Conservation (phyloP, 2,113 vertebrate species). For the Pogonocichla stellata region DNA sequence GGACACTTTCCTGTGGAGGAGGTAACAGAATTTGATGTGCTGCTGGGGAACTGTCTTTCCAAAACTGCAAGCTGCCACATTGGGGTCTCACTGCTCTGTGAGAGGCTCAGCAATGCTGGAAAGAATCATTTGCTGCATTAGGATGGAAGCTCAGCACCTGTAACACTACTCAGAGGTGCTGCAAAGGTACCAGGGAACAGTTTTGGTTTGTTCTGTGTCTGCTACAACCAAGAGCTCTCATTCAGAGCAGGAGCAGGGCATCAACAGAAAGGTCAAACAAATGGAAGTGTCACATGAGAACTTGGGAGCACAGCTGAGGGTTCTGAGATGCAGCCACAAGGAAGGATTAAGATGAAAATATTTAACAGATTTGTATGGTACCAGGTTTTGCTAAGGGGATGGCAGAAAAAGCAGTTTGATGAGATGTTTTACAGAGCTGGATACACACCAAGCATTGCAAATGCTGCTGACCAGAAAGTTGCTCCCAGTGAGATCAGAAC, state of each 20-base stretch:
- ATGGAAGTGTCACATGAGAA: rapidly evolving
- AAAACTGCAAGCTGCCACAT: rapidly evolving
- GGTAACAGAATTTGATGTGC: not conserved
- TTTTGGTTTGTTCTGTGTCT: not conserved
- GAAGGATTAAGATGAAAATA: not conserved
- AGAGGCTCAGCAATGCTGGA: not conserved
- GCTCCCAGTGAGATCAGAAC: not conserved
- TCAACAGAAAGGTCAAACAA: not conserved
- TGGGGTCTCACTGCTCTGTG: not conserved
- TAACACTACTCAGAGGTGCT: not conserved
- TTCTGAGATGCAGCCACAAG: not conserved
- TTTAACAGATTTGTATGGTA: not conserved
- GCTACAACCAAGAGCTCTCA: not conserved
- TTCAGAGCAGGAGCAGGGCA: rapidly evolving
- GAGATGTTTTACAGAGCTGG: not conserved
- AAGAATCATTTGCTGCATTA: rapidly evolving
- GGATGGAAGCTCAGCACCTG: not conserved
- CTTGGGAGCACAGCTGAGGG: not conserved
- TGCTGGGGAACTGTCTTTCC: not conserved
- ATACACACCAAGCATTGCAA: not conserved
- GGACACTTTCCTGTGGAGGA: not conserved
- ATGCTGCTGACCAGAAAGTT: not conserved
- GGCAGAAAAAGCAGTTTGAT: not conserved
- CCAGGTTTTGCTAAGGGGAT: not conserved
- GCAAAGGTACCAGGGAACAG: not conserved